Base-by-base conservation (phyloP, 2,888 invertebrate genomes). In the Ornithoptera alexandrae region DNA sequence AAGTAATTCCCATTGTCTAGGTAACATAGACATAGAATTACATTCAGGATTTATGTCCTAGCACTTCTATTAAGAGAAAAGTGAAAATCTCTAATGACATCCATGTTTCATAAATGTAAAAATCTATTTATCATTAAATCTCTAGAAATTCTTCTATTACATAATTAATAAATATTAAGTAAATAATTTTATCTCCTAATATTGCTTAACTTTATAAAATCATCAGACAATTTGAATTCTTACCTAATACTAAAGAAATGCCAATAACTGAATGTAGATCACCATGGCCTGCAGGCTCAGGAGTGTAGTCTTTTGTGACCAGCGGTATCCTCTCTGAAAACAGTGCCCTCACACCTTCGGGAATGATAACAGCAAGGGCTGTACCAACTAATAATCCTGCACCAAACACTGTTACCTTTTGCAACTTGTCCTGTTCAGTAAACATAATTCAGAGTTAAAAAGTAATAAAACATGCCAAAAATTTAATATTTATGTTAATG, bases 361-460 rank as follows among this genome's bases (percentile, higher is more conserved):
- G 99, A 77, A 99, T 99, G 68, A 99, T 99, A 0, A 99, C 99
- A 7, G 98, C 97, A 50, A 99, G 88, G 0, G 99, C 99, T 42
- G 99, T 99, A 1, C 99, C 99, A 1, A 99, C 98, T 1, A 99
- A 93, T 10, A 99, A 94, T 1, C 99, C 99, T 10, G 99, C 99
- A 67, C 99, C 99, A 74, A 99, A 95, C 18, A 99, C 97, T 42
- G 99, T 98, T 53, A 99, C 96, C 80, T 97, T 94, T 82, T 98
- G 97, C 50, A 99, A 93, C 86, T 98, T 98, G 72, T 97, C 97
- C 98, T 99, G 86, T 4, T 74, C 93, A 90, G 74, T 74, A 46
- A 46, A 46, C 46, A 50, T 50, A n/a, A 53, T 1, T 2, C 53
- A 53, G 53, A 7, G 18, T n/a, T n/a, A 53, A n/a, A 18, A 18